Conservation (phyloP, 2,113 vertebrate species). For the Cacatua alba region DNA sequence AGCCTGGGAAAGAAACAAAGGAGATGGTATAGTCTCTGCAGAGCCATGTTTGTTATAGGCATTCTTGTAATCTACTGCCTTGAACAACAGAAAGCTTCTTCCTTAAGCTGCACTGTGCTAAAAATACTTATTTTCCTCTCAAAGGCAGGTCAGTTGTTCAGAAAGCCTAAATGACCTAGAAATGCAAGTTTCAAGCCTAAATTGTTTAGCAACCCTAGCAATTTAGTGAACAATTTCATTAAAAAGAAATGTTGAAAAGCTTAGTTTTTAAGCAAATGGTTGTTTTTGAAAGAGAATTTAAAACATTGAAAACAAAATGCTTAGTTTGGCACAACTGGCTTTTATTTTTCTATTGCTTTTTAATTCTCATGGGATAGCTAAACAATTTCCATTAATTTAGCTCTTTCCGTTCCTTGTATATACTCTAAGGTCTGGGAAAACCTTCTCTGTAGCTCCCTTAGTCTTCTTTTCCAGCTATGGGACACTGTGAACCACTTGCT, state of each 20-base stretch:
- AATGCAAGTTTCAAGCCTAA: background rate
- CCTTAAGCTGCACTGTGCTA: background rate
- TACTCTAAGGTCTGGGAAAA: background rate
- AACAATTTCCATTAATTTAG: background rate
- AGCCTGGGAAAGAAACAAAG: constrained; percentile 78
- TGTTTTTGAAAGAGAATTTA: background rate
- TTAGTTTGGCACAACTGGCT: background rate
- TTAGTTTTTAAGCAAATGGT: background rate
- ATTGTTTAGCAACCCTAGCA: background rate
- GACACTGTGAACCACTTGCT: background rate
- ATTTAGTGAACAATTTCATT: background rate
- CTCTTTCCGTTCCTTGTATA: background rate
- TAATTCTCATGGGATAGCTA: background rate
- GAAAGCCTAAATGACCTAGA: background rate
- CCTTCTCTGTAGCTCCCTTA: background rate
- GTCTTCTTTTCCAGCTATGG: background rate
- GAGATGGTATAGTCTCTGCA: background rate
- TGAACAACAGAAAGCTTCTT: background rate
- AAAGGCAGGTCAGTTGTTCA: background rate
- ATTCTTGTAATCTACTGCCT: background rate
- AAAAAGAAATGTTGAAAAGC: background rate
- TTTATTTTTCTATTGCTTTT: background rate
- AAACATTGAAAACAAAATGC: background rate
- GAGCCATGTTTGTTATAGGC: background rate
- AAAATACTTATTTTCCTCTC: background rate